Conservation (phyloP, 2,113 vertebrate genomes). For the Galemys pyrenaicus region DNA sequence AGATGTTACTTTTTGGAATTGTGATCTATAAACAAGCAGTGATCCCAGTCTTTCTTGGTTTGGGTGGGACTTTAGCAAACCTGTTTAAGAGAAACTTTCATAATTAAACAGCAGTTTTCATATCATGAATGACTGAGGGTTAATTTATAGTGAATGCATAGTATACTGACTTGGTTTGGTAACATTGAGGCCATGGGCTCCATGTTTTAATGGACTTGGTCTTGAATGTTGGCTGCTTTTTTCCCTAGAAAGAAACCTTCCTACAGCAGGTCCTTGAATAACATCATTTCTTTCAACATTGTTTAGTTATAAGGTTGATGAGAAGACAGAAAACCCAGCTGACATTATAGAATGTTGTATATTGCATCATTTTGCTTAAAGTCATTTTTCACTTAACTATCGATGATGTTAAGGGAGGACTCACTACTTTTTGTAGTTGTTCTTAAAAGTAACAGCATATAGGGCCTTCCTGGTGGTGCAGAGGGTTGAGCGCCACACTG, state of each 20-base stretch:
- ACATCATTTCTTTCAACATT: too few relatives aligned
- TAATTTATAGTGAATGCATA: neutral
- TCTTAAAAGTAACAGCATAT: neutral
- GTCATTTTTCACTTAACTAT: too few relatives aligned
- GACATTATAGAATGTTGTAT: too few relatives aligned
- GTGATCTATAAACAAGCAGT: neutral
- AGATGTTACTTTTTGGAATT: neutral
- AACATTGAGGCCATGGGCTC: neutral
- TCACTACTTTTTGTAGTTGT: neutral
- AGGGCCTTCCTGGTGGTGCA: too few relatives aligned
- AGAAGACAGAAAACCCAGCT: too few relatives aligned
- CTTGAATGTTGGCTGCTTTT: neutral
- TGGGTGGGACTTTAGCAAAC: neutral
- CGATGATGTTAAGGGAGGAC: too few relatives aligned
- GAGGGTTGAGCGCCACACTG: too few relatives aligned
- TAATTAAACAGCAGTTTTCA: neutral
- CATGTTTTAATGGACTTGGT: neutral
- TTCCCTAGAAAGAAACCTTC: too few relatives aligned
- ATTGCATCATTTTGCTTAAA: too few relatives aligned
- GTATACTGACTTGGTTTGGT: neutral
- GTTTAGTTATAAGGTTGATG: too few relatives aligned
- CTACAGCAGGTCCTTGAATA: too few relatives aligned
- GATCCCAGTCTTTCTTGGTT: neutral
- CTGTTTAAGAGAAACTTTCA: neutral
- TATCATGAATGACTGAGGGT: neutral